Base-by-base conservation (phyloP, 2,888 invertebrate genomes). In the Callimorpha dominula region DNA sequence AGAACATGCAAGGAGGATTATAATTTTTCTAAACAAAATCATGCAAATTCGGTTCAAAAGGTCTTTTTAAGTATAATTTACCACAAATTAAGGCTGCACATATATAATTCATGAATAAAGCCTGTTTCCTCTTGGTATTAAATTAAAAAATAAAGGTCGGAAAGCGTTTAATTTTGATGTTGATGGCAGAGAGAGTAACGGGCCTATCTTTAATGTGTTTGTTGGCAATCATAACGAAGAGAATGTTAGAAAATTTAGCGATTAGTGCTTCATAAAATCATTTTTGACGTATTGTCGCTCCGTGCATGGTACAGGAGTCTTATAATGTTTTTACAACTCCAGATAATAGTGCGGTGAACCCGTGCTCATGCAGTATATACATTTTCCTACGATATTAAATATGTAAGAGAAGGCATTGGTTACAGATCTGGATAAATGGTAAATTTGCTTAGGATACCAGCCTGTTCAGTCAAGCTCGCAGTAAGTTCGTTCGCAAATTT, bases 11-110 rank as follows among this genome's bases (percentile, higher is more conserved):
- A 83, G 80, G 79, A 73, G 80, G 80, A 80, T 85, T 87, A 76
- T 83, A 83, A 68, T 60, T 85, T 86, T 82, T 86, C 80, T 85
- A 83, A 87, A 87, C 85, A 89, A 89, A 90, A 86, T 86, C 83
- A 92, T 92, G 90, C 87, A 89, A 92, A 92, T 85, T 82, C 77
- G 80, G 84, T 71, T 77, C 79, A 84, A 86, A 89, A 86, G 85
- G 84, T 89, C 86, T 87, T 89, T 88, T 82, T 88, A 88, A 90
- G 88, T 91, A 91, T 89, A 92, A 91, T 92, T 91, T 90, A 87
- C 88, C 87, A 88, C 86, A 92, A 92, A 91, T 92, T 92, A 92
- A 90, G 88, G 87, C 83, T 81, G 88, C 86, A 85, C 85, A 88
- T 92, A 89, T 89, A 87, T 89, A 89, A 92, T 92, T 92, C 90